Percentiles rank a stretch among this genome's conserved stretches.
Evolutionary conservation across 2,888 invertebrate genomes (phyloP).

Genomic region (Spodoptera exigua): DNA sequence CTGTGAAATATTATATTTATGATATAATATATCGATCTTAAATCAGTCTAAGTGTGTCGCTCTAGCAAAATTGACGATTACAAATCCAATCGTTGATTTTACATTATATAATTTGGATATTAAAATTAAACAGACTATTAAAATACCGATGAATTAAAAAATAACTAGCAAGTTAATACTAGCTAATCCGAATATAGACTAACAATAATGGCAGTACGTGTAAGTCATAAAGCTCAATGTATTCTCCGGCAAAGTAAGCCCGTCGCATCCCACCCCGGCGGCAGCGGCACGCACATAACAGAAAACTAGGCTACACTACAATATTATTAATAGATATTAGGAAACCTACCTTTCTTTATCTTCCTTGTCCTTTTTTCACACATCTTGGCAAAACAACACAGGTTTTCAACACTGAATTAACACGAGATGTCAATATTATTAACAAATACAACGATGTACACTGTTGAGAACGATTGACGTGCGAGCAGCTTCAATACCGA

Average conservation of each 20-base stretch:
- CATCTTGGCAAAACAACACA: constrained; percentile 71
- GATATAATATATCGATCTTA: too few relatives aligned
- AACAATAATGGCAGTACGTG: background rate
- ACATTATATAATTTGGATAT: too few relatives aligned
- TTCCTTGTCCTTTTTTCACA: constrained; percentile 80
- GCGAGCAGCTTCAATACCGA: constrained; percentile 54
- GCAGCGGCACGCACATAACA: constrained; percentile 9
- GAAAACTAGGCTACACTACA: constrained; percentile 4
- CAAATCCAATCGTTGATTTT: too few relatives aligned
- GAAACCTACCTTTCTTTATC: constrained; percentile 73
- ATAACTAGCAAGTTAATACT: too few relatives aligned
- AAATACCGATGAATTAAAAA: too few relatives aligned
- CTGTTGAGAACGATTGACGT: constrained; percentile 51
- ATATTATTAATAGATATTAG: background rate
- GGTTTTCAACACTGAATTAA: constrained; percentile 63
- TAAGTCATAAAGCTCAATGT: background rate
- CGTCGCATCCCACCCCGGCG: constrained; percentile 10
- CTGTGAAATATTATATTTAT: too few relatives aligned
- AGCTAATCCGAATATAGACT: too few relatives aligned
- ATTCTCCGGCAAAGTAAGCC: constrained; percentile 1
- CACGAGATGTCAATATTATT: constrained; percentile 52
- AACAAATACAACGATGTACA: constrained; percentile 42
- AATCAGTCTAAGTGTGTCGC: too few relatives aligned
- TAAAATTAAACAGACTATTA: too few relatives aligned
- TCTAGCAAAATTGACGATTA: too few relatives aligned